Base-by-base conservation (phyloP, 2,888 invertebrate species). In the Protonemura montana region DNA sequence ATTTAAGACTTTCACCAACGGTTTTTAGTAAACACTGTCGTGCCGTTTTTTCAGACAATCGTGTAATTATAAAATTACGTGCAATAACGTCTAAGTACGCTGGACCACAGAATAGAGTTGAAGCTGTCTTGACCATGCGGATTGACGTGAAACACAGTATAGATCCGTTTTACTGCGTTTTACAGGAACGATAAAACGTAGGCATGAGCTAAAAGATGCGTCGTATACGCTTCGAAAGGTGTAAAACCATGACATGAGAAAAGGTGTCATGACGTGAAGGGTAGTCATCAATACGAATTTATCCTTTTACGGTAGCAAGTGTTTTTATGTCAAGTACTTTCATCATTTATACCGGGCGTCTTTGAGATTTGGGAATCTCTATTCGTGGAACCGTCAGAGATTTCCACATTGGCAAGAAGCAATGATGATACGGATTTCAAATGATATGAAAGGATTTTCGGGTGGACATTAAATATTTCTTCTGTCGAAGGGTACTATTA, bases 121-220 rank as follows among this genome's bases (percentile, higher is more conserved):
- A 59, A 21, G 59, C n/a, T 59, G 59, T 13, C 59, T 59, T 59
- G 59, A 59, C 59, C 59, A 21, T 21, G 35, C 35, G 35, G 59
- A 59, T 10, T 21, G 21, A 59, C 1, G 21, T 59, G 59, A 21
- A 2, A 21, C 1, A 59, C 59, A 59, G 59, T 35, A 35, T 35
- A 35, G 3, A 35, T 10, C 3, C 59, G 13, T 21, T 83, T 29
- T 83, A 25, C 25, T 83, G 25, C 83, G 42, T 83, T 83, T 30
- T 83, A 30, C 41, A 16, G 83, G 83, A 83, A 83, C 83, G 25
- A 35, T 42, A 83, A 42, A 42, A 83, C n/a, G n/a, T n/a, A n/a
- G n/a, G n/a, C n/a, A n/a, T n/a, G n/a, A n/a, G n/a, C n/a, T n/a
- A 83, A 41, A 30, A 25, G 29, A 21, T 83, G 83, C 83, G 59